A percentile compares a stretch with the other conserved stretches of the same genome.
Evolutionary conservation across 2,888 invertebrate species (phyloP).

Genomic region (Corbicula japonica): DNA sequence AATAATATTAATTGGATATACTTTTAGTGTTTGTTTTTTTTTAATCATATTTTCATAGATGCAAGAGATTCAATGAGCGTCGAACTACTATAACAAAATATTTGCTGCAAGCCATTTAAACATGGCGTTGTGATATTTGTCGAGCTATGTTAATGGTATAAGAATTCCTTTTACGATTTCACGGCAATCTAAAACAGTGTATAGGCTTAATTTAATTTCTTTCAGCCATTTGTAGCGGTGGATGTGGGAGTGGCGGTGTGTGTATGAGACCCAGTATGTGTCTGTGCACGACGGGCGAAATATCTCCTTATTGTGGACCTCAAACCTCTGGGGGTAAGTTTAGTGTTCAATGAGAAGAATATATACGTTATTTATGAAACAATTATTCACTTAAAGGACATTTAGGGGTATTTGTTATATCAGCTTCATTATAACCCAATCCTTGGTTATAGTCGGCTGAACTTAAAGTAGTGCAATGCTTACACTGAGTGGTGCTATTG

Average conservation of each 20-base stretch:
- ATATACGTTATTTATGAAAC: no score
- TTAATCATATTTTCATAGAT: neutral
- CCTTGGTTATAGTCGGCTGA: no score
- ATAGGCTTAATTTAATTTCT: neutral
- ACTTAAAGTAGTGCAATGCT: no score
- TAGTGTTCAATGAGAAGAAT: neutral
- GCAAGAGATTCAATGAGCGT: neutral
- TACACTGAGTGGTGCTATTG: no score
- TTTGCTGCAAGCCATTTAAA: no score
- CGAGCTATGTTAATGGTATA: neutral
- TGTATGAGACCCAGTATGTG: constrained; percentile 94
- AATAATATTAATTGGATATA: no score
- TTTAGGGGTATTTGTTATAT: no score
- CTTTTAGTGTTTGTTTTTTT: no score
- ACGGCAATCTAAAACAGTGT: neutral
- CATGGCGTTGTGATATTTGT: neutral
- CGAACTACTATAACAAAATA: neutral
- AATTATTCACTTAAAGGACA: no score
- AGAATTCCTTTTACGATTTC: neutral
- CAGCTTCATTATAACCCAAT: no score
- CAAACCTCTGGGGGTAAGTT: constrained; percentile 3
- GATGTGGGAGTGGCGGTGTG: constrained; percentile 89
- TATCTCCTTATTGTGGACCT: constrained; percentile 64
- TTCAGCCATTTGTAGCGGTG: constrained; percentile 69
- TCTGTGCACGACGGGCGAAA: constrained; percentile 89